A percentile compares a stretch with the other conserved stretches of the same genome.
phyloP scores from a whole-genome alignment of 2,797 vertebrate species.

The Bucorvus abyssinicus region DNA sequence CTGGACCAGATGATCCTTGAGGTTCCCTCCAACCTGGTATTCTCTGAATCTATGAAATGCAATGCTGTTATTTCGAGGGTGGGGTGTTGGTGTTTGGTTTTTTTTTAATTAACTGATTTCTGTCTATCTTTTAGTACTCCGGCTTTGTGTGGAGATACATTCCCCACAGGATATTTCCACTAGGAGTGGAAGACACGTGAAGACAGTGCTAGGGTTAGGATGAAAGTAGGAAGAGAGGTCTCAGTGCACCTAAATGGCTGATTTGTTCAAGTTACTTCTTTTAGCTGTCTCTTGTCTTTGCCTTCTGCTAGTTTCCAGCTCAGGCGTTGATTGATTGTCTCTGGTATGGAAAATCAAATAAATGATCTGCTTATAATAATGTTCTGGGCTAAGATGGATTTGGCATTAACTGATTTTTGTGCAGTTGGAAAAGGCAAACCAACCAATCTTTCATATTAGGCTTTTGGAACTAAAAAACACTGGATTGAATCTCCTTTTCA shows the following conservation, averaged over 20 bases:
- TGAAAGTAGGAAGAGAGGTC: not conserved
- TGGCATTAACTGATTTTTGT: constrained; percentile 25
- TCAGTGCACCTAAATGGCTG: not conserved
- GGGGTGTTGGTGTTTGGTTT: too few relatives aligned
- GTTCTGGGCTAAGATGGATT: constrained; percentile 35
- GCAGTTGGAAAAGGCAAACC: not conserved
- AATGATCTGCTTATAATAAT: constrained; percentile 52
- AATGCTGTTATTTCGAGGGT: not conserved
- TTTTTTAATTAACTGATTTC: not conserved
- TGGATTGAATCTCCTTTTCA: constrained; percentile 7
- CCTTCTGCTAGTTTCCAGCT: not conserved
- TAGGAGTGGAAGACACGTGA: not conserved
- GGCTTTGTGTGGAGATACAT: not conserved
- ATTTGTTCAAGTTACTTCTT: not conserved
- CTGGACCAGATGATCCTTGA: too few relatives aligned
- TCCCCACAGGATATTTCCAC: not conserved
- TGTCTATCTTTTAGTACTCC: not conserved
- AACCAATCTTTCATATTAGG: constrained; percentile 13
- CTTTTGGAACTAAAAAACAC: constrained; percentile 22
- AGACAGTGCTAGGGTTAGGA: not conserved
- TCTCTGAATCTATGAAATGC: not conserved
- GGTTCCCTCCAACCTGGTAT: too few relatives aligned
- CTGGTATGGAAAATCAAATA: constrained; percentile 46
- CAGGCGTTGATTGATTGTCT: constrained; percentile 7
- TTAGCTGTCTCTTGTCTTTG: not conserved